Evolutionary conservation across 2,797 vertebrate species (phyloP).

Genomic region (Sebastes steindachneri): DNA sequence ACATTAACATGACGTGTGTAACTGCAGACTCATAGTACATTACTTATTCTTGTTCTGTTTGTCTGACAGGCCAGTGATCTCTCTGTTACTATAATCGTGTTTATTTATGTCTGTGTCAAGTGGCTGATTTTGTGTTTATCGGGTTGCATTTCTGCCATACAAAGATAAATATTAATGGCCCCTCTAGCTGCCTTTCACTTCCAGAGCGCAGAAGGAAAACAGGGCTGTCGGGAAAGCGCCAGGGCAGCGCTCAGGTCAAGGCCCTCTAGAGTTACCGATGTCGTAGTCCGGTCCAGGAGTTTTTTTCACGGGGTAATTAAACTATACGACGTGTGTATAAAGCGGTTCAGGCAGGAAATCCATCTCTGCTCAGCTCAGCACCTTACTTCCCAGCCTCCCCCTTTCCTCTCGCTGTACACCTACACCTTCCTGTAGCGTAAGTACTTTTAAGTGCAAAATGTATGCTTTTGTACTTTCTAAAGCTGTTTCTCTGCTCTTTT

Average conservation of each 20-base stretch:
- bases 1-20: constrained; percentile 37
- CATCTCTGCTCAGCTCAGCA: constrained; percentile 64
- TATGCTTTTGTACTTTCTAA: constrained; percentile 5
- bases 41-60: background rate
- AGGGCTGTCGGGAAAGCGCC: constrained; percentile 31
- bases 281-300: constrained; percentile 28
- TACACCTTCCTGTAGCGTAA: constrained; percentile 55
- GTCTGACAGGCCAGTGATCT: background rate
- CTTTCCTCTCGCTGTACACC: constrained; percentile 43
- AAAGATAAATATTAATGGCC: constrained; percentile 43
- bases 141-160: constrained; percentile 20
- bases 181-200: constrained; percentile 22
- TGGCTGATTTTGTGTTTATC: constrained; percentile 46
- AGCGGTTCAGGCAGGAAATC: constrained; percentile 75
- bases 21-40: background rate
- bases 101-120: constrained; percentile 5
- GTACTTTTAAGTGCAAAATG: constrained; percentile 21
- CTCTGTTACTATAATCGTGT: background rate
- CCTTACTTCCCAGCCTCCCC: constrained; percentile 32
- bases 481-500: background rate
- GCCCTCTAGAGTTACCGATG: constrained; percentile 58
- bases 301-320: constrained; percentile 71
- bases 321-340: constrained; percentile 67
- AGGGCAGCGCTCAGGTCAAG: constrained; percentile 41
- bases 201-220: constrained; percentile 57